Evolutionary conservation across 2,888 invertebrate species (phyloP), one percentile per base, ranked within the genome.

Genomic region (Phortica okadai): DNA sequence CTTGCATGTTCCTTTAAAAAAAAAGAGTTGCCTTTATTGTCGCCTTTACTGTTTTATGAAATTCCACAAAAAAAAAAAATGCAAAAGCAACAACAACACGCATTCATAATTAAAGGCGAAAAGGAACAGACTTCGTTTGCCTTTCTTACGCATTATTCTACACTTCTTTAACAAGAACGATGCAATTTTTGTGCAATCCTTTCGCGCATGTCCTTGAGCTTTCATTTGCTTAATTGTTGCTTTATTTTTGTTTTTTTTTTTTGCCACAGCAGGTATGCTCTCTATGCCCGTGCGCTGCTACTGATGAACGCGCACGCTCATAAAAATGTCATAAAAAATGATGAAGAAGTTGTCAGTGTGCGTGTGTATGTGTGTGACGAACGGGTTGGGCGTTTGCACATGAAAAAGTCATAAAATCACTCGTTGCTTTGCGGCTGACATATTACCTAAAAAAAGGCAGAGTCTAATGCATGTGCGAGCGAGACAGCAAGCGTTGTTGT

Each of bases 161-260:
- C n/a, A n/a, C 59, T 21, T 59, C 59, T n/a, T n/a, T 21, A 59
- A 50, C 33, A 33, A 54, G 76, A 62, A 73, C 42, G 56, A 89
- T 87, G 89, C 90, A 89, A 89, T 87, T 86, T 90, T 85, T 89
- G 89, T 88, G 89, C 88, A 89, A 89, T 89, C 90, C 89, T 89
- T 89, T 89, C 76, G 80, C 74, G 50, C 11, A 25, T 45, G 84
- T n/a, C 87, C 85, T 85, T 85, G 85, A 79, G 82, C 64, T 21
- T 76, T 77, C 78, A 83, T 87, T 87, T 33, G 33, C 33, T 33
- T 33, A 33, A 33, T 66, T 16, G 50, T 42, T 33, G 64, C 44
- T n/a, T 6, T 67, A 2, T 67, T 11, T n/a, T 42, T 33, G 33
- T 14, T n/a, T 6, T 67, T 6, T 67, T 11, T n/a, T 33, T 33